Conservation (phyloP, 1,140 invertebrate species). For the Holcopasites calliopsidis region DNA sequence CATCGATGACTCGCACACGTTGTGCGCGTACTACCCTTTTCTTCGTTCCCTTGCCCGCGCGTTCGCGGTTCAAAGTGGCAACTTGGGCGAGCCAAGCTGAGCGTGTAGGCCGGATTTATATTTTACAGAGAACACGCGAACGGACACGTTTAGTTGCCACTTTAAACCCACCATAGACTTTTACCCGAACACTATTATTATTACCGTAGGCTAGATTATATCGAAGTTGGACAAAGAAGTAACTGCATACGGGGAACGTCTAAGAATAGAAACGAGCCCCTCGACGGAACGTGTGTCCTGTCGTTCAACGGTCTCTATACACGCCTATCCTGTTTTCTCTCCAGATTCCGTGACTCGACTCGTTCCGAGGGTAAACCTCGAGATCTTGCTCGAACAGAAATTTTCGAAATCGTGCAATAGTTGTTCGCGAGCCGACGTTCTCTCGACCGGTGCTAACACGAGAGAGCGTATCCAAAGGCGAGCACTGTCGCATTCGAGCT, state of each 20-base stretch:
- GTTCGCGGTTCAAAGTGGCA: slow-evolving; percentile 15
- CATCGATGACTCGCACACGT: not conserved
- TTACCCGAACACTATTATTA: slow-evolving; percentile 11
- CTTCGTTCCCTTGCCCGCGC: not conserved
- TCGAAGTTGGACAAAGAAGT: too few relatives aligned
- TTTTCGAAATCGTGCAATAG: slow-evolving; percentile 47
- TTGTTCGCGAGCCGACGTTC: not conserved
- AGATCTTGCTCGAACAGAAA: not conserved
- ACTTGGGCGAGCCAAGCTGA: not conserved
- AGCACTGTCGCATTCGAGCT: not conserved
- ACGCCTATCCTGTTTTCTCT: too few relatives aligned
- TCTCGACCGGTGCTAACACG: slow-evolving; percentile 12
- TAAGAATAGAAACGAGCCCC: too few relatives aligned
- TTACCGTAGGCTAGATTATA: slow-evolving; percentile 11
- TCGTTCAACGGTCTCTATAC: slow-evolving; percentile 25
- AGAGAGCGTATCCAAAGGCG: not conserved
- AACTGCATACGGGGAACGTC: too few relatives aligned
- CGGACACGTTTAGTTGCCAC: slow-evolving; percentile 31
- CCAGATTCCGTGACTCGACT: slow-evolving; percentile 14
- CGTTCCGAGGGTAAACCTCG: not conserved
- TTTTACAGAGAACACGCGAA: not conserved
- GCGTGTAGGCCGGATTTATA: slow-evolving; percentile 19
- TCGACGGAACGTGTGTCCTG: too few relatives aligned
- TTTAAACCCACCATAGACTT: slow-evolving; percentile 45
- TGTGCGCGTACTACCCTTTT: not conserved